These are phyloP conservation scores for Scylla paramamosain DNA, from an alignment of 1,140 invertebrate species.

Conservation along the genomic window DNA sequence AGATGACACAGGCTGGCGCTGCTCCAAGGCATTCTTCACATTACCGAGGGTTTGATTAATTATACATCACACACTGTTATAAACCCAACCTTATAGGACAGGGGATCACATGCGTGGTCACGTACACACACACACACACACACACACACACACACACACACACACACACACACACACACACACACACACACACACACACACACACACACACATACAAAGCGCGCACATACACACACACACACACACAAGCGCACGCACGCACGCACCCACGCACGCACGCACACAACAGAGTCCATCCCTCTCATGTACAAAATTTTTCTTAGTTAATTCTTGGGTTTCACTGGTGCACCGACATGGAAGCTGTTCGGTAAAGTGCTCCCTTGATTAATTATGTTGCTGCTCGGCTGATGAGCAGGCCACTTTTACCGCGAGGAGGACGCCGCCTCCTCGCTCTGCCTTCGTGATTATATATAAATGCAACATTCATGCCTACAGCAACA, in stretches of 20 bases:
- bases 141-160: conserved; percentile 44
- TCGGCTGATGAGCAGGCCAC: conserved; percentile 35
- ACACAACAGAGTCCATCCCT: conserved; percentile 14
- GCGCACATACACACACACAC: background rate
- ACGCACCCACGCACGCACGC: background rate
- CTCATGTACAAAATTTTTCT: conserved; percentile 22
- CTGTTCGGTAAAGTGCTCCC: conserved; percentile 28
- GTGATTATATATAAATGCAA: conserved; percentile 7
- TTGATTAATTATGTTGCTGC: conserved; percentile 62
- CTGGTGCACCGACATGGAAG: conserved; percentile 39
- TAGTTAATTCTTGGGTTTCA: conserved; percentile 38
- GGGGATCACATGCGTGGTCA: background rate
- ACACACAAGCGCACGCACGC: background rate
- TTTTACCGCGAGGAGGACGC: conserved; percentile 25
- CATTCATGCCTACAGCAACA: background rate
- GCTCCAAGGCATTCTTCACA: background rate
- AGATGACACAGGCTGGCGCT: background rate
- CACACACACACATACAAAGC: background rate
- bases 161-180: conserved; percentile 25
- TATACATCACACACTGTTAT: conserved; percentile 16
- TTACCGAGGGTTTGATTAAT: background rate
- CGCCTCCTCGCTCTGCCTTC: background rate
- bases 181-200: conserved; percentile 17
- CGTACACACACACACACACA: background rate
- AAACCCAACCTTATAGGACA: background rate